These are phyloP conservation scores for Periplaneta americana DNA, from an alignment of 1,140 invertebrate genomes.

Conservation along the genomic window DNA sequence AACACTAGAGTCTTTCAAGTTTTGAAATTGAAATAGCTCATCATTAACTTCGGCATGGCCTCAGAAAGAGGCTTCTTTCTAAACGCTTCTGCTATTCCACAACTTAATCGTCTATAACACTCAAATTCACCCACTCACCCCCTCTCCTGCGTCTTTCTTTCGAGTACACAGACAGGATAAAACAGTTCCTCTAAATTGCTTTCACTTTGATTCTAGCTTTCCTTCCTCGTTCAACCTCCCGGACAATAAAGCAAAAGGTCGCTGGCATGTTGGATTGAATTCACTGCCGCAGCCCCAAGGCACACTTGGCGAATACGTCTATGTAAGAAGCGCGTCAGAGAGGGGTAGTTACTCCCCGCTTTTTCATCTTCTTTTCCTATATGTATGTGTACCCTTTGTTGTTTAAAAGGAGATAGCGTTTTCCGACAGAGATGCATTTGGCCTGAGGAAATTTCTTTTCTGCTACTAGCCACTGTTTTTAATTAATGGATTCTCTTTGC, in stretches of 20 bases:
- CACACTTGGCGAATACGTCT: background rate
- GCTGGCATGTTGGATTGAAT: background rate
- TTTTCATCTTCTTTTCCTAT: background rate
- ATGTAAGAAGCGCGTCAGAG: background rate
- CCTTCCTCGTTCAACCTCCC: background rate
- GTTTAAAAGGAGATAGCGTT: background rate
- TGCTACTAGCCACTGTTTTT: background rate
- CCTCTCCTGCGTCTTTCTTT: too few relatives aligned
- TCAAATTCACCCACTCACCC: background rate
- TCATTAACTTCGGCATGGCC: background rate
- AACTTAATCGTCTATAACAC: background rate
- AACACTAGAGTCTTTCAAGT: background rate
- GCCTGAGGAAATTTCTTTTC: background rate
- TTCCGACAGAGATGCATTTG: background rate
- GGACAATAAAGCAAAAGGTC: background rate
- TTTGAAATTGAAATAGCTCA: background rate
- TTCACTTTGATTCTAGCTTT: background rate
- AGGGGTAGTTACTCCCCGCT: background rate
- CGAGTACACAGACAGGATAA: background rate
- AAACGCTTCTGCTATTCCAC: background rate
- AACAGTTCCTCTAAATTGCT: background rate
- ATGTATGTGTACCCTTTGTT: background rate
- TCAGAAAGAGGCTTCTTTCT: background rate
- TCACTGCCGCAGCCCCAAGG: background rate
- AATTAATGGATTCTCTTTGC: background rate